Evolutionary conservation across 2,797 vertebrate species (phyloP), one percentile per base, ranked within the genome.

Genomic region (Sebastes miniatus): DNA sequence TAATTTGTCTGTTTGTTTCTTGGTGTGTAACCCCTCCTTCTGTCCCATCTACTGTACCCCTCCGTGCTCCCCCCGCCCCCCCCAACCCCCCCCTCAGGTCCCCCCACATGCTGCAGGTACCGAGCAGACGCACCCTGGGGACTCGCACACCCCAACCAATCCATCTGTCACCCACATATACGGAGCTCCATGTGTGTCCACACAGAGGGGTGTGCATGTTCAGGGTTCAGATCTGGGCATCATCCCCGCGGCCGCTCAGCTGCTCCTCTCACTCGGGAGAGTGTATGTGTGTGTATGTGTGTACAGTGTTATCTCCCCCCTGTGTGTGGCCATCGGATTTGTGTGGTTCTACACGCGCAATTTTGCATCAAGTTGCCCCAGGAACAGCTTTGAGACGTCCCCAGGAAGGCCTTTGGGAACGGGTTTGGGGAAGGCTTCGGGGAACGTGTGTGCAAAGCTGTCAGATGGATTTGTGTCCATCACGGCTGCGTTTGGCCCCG

Each of bases 391-490:
- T 88, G 78, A 92, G 88, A 77, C 47, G 27, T 85, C 83, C 83
- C 82, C 73, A 81, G 76, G 80, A 87, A 91, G 87, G 79, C 90
- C 90, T 83, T 67, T 84, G 90, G 91, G 91, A 93, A 29, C 22
- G 16, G 81, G 78, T 85, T 85, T 83, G 27, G 32, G 87, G 75
- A 75, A 85, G 58, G 72, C 85, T 90, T 87, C 32, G 0, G 90
- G 90, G 84, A 86, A 85, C 27, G 68, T 79, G 83, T 79, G 86
- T 86, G 80, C 83, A 91, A 86, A 89, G 80, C 92, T 93, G 91
- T 95, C 93, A 89, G 80, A 91, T 89, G 87, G 89, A 90, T 93
- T 90, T 88, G 88, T 91, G 92, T 93, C 91, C 91, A 91, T 94
- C 91, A 89, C 58, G 59, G 85, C 78, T 83, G 78, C 27, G 43